These are phyloP conservation scores for Liparis tanakae DNA, from an alignment of 2,797 vertebrate species.

Conservation along the genomic window DNA sequence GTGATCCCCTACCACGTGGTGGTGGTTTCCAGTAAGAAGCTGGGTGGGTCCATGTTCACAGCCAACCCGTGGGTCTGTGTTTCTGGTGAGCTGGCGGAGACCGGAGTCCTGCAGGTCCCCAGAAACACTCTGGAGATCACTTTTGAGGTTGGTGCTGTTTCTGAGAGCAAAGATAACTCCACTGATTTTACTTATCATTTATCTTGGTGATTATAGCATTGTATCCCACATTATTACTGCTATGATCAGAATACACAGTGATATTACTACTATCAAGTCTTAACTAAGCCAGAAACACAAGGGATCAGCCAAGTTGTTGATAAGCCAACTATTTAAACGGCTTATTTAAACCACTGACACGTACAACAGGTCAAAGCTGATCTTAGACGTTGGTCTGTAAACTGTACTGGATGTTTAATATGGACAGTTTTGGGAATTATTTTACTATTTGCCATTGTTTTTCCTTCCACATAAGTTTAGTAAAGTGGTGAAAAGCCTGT, in stretches of 20 bases:
- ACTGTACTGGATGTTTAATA: not conserved
- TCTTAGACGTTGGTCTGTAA: not conserved
- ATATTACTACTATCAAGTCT: not conserved
- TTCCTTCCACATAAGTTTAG: not conserved
- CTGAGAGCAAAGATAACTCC: not conserved
- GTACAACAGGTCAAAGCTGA: not conserved
- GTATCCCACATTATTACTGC: not conserved
- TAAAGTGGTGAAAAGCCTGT: not conserved
- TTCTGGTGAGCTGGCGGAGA: conserved; percentile 95
- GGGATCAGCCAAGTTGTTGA: not conserved
- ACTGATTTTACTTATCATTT: not conserved
- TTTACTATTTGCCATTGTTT: not conserved
- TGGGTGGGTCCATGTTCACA: conserved; percentile 98
- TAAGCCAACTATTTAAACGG: not conserved
- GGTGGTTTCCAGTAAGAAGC: conserved; percentile 95
- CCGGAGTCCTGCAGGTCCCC: conserved; percentile 94
- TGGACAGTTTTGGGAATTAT: not conserved
- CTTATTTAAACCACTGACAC: not conserved
- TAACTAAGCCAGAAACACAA: not conserved
- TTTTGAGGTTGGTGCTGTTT: conserved; percentile 89
- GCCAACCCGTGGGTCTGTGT: conserved; percentile 99
- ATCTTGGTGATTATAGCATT: too few relatives aligned
- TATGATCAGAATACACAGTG: not conserved
- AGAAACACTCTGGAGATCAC: conserved; percentile 97
- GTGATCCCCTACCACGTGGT: conserved; percentile 99